A percentile compares a stretch with the other conserved stretches of the same genome.
phyloP scores from a whole-genome alignment of 1,140 invertebrate genomes.

The Drosophila hydei region DNA sequence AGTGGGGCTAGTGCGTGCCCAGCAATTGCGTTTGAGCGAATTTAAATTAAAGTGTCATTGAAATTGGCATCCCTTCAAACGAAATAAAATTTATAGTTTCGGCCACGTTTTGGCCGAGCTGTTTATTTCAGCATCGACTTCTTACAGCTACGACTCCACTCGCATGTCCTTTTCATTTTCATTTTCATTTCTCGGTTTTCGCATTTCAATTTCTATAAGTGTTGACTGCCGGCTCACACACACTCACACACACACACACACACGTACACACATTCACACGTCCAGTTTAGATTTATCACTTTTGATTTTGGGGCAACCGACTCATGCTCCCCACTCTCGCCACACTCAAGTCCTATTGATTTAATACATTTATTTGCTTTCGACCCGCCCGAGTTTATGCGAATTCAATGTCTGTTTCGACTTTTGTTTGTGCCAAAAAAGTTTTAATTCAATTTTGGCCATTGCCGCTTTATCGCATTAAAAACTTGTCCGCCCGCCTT shows the following conservation, averaged over 20 bases:
- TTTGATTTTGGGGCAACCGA: constrained; percentile 62
- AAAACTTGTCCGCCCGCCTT: constrained; percentile 56
- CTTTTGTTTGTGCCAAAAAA: constrained; percentile 61
- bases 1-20: constrained; percentile 48
- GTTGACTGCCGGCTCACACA: constrained; percentile 46
- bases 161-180: constrained; percentile 51
- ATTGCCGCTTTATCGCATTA: constrained; percentile 67
- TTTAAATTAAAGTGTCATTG: constrained; percentile 83
- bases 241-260: constrained; percentile 42
- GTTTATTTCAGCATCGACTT: constrained; percentile 46
- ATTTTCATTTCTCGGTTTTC: constrained; percentile 30
- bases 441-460: constrained; percentile 69
- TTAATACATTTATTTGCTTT: constrained; percentile 77
- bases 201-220: constrained; percentile 72
- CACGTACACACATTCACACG: constrained; percentile 54
- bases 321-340: not conserved
- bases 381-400: constrained; percentile 12
- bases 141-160: constrained; percentile 17
- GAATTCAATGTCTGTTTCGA: constrained; percentile 36
- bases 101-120: constrained; percentile 39
- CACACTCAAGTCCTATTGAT: constrained; percentile 59
- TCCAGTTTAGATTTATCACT: constrained; percentile 80
- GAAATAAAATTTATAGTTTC: constrained; percentile 82
- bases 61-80: constrained; percentile 76
- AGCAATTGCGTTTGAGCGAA: constrained; percentile 82